Conservation (phyloP, 2,888 invertebrate genomes). For the Sinelater perroti region DNA sequence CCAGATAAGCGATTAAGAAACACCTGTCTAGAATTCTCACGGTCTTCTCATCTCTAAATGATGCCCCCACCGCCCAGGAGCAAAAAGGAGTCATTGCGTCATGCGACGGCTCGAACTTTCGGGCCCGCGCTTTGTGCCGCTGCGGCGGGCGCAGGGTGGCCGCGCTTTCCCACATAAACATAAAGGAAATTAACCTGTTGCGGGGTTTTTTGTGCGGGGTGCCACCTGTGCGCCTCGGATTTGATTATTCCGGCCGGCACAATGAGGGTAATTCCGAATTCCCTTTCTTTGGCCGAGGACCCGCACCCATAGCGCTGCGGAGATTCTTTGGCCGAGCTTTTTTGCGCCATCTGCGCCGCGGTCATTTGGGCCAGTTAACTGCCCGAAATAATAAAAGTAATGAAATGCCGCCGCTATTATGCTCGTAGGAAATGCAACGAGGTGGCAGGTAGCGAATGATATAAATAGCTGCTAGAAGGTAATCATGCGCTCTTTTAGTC, state of each 20-base stretch:
- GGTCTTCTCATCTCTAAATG: conserved; percentile 49
- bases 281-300: conserved; percentile 7
- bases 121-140: conserved; percentile 13
- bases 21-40: conserved; percentile 59
- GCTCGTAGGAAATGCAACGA: no score
- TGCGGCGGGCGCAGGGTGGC: no score
- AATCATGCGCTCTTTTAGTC: no score
- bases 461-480: no score
- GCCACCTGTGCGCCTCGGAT: conserved; percentile 31
- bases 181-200: conserved; percentile 55
- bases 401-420: no score
- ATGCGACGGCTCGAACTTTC: conserved; percentile 32
- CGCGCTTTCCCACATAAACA: conserved; percentile 54
- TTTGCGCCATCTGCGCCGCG: no score
- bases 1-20: conserved; percentile 56
- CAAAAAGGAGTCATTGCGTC: conserved; percentile 35
- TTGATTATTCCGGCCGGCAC: conserved; percentile 18
- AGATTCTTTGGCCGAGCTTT: no score
- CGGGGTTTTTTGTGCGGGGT: conserved; percentile 35
- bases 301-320: no score
- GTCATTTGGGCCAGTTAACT: no score
- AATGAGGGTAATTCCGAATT: conserved; percentile 27
- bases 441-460: no score
- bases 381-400: no score
- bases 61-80: conserved; percentile 32